Evolutionary conservation across 2,797 vertebrate genomes (phyloP), one percentile per base, ranked within the genome.

Genomic region (Hoplostethus mediterraneus): DNA sequence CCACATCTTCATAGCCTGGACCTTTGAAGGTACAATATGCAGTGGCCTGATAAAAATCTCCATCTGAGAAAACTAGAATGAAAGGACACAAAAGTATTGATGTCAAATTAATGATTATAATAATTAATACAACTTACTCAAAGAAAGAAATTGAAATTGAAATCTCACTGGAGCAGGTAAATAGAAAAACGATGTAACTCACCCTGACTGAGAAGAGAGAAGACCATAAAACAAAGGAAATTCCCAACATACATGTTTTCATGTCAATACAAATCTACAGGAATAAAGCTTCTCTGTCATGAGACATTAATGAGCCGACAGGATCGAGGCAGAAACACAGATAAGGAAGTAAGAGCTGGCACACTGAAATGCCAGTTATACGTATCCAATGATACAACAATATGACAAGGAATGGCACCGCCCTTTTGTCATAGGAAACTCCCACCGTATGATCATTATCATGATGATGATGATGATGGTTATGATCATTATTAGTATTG

Each of bases 11-110:
- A 3, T 36, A 36, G 5, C 31, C 28, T 36, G 21, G 2, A 7
- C 57, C 66, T 0, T 6, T 59, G 11, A 16, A 74, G 2, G 8
- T 16, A 67, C 78, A 87, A 10, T 58, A 81, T 12, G 4, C 78
- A 16, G 1, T 30, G 7, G 0, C 0, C 21, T 77, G 61, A 6
- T 1, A 17, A 55, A 31, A 79, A 47, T 61, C 10, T 25, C 58
- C 60, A 5, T 72, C 56, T 54, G 67, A 55, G 3, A 49, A 53
- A 69, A 49, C 71, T 79, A 49, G n/a, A 17, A 21, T 21, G 33
- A 47, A 52, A n/a, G 2, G 6, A 67, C 8, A 71, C 2, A 65
- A 53, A 67, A 13, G 3, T 10, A 14, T 47, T 17, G 7, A 38
- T 5, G 13, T 48, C 0, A 7, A 14, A 44, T 21, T 4, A 30